Conservation (phyloP, 2,797 vertebrate species). For the Sorex maritimensis region DNA sequence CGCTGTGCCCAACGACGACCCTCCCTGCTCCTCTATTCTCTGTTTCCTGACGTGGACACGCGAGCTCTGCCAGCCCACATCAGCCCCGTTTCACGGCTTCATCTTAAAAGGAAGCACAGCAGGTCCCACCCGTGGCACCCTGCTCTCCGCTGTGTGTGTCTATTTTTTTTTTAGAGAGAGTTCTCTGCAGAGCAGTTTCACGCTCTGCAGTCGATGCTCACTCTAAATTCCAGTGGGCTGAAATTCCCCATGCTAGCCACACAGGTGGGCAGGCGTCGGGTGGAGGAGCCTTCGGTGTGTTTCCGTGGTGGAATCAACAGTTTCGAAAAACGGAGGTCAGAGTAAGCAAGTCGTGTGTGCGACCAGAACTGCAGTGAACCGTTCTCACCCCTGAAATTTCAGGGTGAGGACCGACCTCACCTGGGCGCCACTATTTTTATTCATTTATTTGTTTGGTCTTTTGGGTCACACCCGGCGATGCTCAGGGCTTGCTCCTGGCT, state of each 20-base stretch:
- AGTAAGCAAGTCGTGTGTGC: slow-evolving; percentile 88
- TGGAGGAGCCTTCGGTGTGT: slow-evolving; percentile 89
- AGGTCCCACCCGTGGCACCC: too few relatives aligned
- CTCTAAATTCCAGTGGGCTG: slow-evolving; percentile 82
- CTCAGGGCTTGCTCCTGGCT: too few relatives aligned
- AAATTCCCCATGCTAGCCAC: slow-evolving; percentile 86
- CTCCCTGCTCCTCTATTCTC: accelerated
- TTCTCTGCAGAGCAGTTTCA: slow-evolving; percentile 46
- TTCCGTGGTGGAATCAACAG: slow-evolving; percentile 88
- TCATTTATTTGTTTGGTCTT: too few relatives aligned
- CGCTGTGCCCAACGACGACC: too few relatives aligned
- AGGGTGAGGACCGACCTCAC: too few relatives aligned
- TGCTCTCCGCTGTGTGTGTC: not conserved
- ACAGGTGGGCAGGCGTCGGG: slow-evolving; percentile 90
- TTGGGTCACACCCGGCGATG: too few relatives aligned
- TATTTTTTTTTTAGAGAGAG: slow-evolving; percentile 51
- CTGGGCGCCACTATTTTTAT: not conserved
- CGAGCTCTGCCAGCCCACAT: not conserved
- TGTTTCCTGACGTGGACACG: slow-evolving; percentile 1
- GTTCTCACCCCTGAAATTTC: slow-evolving; percentile 59
- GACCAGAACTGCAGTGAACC: slow-evolving; percentile 65
- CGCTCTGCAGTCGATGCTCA: slow-evolving; percentile 14
- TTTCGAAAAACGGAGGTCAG: slow-evolving; percentile 89
- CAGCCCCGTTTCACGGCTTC: not conserved
- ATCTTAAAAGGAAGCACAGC: not conserved